Conservation (phyloP, 2,797 vertebrate species). For the Hydrocynus forskahlii region DNA sequence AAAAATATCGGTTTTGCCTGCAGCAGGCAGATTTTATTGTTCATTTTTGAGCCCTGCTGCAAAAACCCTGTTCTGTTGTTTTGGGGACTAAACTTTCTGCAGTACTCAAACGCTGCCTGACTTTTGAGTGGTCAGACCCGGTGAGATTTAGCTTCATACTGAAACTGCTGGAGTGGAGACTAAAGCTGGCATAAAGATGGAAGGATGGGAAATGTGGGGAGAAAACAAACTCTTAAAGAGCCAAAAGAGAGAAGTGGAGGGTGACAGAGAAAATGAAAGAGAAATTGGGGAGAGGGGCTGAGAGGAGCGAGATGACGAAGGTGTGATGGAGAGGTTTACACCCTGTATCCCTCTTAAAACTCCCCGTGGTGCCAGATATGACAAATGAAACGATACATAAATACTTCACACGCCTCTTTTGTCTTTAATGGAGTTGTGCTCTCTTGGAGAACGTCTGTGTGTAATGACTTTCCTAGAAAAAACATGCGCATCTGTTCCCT, state of each 20-base stretch:
- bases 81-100: neutral
- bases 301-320: conserved; percentile 14
- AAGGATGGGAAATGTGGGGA: neutral
- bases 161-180: neutral
- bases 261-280: conserved; percentile 48
- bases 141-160: conserved; percentile 1
- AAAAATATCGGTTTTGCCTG: neutral
- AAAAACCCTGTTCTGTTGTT: neutral
- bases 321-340: conserved; percentile 48
- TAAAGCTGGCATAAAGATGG: neutral
- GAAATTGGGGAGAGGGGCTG: conserved; percentile 46
- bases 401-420: conserved; percentile 61
- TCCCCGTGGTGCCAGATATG: conserved; percentile 57
- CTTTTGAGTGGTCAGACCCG: neutral
- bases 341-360: conserved; percentile 44
- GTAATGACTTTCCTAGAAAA: conserved; percentile 50
- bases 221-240: conserved; percentile 21
- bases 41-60: neutral
- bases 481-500: conserved; percentile 53
- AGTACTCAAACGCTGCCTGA: neutral
- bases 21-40: neutral
- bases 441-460: conserved; percentile 42
- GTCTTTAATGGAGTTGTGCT: conserved; percentile 54
- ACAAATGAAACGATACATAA: conserved; percentile 61
- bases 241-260: conserved; percentile 22